A percentile compares a stretch with the other conserved stretches of the same genome.
Conservation (phyloP, 2,888 invertebrate genomes). For the Nomada fabriciana region DNA sequence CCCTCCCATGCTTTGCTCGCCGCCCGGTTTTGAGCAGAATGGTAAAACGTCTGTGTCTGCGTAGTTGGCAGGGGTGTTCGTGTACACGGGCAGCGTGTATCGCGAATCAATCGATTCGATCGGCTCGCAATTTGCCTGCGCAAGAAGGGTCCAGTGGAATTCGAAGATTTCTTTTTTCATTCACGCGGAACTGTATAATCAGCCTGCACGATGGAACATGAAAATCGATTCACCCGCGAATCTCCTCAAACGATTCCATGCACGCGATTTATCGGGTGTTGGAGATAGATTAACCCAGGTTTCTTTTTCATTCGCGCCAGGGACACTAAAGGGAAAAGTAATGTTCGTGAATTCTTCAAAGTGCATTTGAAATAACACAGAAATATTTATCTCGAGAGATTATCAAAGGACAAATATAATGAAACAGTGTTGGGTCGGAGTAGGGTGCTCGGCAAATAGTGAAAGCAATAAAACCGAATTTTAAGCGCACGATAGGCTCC, state of each 20-base stretch:
- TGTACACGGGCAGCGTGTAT: conserved; percentile 24
- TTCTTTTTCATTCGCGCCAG: no score
- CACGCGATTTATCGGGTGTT: no score
- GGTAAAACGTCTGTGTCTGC: conserved; percentile 40
- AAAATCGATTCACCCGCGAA: conserved; percentile 14
- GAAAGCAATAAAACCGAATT: neutral
- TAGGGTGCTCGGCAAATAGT: no score
- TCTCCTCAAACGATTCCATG: neutral
- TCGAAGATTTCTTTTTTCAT: conserved; percentile 9
- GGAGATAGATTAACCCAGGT: no score
- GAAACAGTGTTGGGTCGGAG: no score
- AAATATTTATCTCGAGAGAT: no score
- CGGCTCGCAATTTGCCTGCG: conserved; percentile 45
- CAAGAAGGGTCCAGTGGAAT: conserved; percentile 41
- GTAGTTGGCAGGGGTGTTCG: neutral
- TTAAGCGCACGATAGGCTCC: neutral
- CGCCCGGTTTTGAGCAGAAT: conserved; percentile 60
- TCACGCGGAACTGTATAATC: conserved; percentile 32
- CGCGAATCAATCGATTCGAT: conserved; percentile 52
- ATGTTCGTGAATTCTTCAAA: no score
- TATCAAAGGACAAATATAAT: no score
- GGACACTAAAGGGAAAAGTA: no score
- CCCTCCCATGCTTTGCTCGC: conserved; percentile 54
- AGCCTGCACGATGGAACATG: conserved; percentile 7
- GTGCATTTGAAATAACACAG: no score